These are phyloP conservation scores for Halocynthia roretzi DNA, from an alignment of 23 tunicate species.

Conservation along the genomic window DNA sequence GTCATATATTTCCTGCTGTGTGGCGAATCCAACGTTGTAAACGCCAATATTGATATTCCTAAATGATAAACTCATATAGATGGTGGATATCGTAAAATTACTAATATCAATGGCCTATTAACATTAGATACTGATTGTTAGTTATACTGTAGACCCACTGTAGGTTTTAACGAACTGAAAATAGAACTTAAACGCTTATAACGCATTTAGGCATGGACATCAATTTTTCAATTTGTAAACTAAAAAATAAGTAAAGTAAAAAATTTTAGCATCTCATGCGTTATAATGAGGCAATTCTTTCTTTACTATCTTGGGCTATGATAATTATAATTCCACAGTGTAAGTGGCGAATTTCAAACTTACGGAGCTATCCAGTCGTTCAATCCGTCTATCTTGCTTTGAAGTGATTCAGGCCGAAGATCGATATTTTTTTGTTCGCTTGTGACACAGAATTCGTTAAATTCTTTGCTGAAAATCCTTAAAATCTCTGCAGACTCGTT, in stretches of 20 bases:
- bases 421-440: constrained; percentile 43
- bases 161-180: too few relatives aligned
- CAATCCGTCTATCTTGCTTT: constrained; percentile 42
- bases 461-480: constrained; percentile 37
- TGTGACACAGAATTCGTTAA: constrained; percentile 50
- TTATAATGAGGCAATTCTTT: too few relatives aligned
- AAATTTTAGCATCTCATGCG: too few relatives aligned
- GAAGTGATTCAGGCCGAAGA: constrained; percentile 41
- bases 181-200: too few relatives aligned
- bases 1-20: constrained; percentile 50
- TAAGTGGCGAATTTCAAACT: neutral
- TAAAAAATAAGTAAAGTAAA: too few relatives aligned
- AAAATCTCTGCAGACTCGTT: constrained; percentile 84
- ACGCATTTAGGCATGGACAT: too few relatives aligned
- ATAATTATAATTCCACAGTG: too few relatives aligned
- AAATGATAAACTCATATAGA: neutral
- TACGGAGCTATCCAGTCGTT: constrained; percentile 72
- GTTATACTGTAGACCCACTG: too few relatives aligned
- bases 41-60: constrained; percentile 73
- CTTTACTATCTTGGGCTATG: too few relatives aligned
- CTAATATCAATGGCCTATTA: too few relatives aligned
- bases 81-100: neutral
- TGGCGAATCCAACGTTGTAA: constrained; percentile 65
- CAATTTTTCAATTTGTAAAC: too few relatives aligned
- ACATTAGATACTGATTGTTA: too few relatives aligned